Evolutionary conservation across 2,113 vertebrate genomes (phyloP), one percentile per base, ranked within the genome.

Genomic region (Sander vitreus): DNA sequence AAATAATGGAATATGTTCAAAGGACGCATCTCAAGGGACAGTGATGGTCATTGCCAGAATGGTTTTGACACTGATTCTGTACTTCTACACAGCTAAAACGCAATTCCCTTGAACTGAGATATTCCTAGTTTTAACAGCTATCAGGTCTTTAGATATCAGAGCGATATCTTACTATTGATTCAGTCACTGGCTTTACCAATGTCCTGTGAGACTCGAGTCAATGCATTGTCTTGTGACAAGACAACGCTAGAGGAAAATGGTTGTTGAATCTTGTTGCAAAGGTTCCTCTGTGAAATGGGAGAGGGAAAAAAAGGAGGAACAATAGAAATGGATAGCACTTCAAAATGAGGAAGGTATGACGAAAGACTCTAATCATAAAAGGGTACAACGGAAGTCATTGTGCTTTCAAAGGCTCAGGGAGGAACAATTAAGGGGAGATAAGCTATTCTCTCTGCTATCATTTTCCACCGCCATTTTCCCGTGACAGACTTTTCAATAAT

Each of bases 371-470:
- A 57, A 89, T 89, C 85, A 79, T 77, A 67, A 83, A 85, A 76
- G 43, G 70, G 54, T 73, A 50, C 74, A 57, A 69, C 33, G 39
- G 78, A 87, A 84, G 85, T 76, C 84, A 84, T 87, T 91, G 88
- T 80, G 79, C 77, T 85, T 85, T 83, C 83, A 85, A 86, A 81
- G 85, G 77, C 87, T 88, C 73, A 57, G 84, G n/a, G 78, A 89
- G 67, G 88, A 90, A 89, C 91, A 93, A 92, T 94, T 92, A 92
- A 78, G 76, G 81, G 19, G 47, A 90, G 88, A 93, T 91, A 90
- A 91, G 86, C 86, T 69, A 36, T 70, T 91, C 73, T 84, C 76
- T 74, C 77, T 19, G 53, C 76, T 80, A 77, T 89, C 90, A 68
- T 85, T 71, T 75, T 74, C 84, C 6, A n/a, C 21, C 76, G 15